A percentile compares a stretch with the other conserved stretches of the same genome.
phyloP scores from a whole-genome alignment of 2,113 vertebrate genomes.

The Elachura formosa region DNA sequence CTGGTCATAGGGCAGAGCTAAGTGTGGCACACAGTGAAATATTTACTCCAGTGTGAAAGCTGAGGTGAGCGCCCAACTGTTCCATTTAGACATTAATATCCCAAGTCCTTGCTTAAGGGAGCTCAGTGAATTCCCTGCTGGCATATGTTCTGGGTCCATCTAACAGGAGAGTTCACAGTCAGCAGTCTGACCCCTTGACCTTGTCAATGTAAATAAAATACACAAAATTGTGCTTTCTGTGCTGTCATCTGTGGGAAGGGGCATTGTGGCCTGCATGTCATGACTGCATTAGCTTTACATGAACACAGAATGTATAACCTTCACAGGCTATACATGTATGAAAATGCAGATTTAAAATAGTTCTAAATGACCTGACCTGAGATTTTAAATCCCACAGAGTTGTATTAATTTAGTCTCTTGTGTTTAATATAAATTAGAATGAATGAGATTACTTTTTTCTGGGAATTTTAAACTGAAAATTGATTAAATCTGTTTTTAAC shows the following conservation, averaged over 20 bases:
- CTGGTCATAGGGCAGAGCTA: background rate
- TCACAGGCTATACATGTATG: accelerated
- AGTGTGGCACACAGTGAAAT: background rate
- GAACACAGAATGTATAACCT: background rate
- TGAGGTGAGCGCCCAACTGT: background rate
- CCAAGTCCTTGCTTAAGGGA: background rate
- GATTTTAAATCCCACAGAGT: background rate
- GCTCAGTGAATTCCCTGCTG: background rate
- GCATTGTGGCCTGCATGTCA: background rate
- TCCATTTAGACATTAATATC: background rate
- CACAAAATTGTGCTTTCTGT: background rate
- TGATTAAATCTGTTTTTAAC: background rate
- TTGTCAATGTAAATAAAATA: slow-evolving; percentile 14
- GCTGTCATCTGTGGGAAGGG: background rate
- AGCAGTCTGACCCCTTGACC: background rate
- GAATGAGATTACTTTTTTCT: background rate
- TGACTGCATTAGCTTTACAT: background rate
- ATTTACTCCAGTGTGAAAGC: background rate
- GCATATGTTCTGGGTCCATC: background rate
- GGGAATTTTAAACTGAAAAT: background rate
- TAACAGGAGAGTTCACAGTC: background rate
- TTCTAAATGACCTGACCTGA: background rate
- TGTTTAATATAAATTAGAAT: background rate
- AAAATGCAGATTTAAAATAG: background rate
- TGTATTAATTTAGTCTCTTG: background rate